phyloP scores from a whole-genome alignment of 2,113 vertebrate genomes.

The Dermatemys mawii region DNA sequence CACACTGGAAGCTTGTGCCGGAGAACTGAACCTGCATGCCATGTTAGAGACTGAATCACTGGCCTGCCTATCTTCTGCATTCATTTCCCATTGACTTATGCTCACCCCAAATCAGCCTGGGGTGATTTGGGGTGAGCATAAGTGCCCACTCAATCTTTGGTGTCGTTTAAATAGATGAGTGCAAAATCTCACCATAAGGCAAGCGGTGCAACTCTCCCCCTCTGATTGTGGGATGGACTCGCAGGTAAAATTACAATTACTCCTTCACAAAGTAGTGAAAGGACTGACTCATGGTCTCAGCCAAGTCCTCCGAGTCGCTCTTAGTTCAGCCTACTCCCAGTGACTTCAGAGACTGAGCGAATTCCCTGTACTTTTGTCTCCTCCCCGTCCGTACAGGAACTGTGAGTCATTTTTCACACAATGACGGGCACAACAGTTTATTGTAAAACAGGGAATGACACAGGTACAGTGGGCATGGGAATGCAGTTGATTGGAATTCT shows the following conservation, averaged over 20 bases:
- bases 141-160: accelerated
- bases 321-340: slow-evolving; percentile 10
- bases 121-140: too few species aligned
- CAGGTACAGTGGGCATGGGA: slow-evolving; percentile 70
- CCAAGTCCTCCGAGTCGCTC: neutral
- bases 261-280: neutral
- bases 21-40: neutral
- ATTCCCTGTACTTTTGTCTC: slow-evolving; percentile 54
- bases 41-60: accelerated
- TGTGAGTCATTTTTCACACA: slow-evolving; percentile 76
- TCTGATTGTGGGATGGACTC: neutral
- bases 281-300: neutral
- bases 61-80: accelerated
- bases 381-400: slow-evolving; percentile 69
- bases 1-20: neutral
- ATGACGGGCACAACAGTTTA: slow-evolving; percentile 70
- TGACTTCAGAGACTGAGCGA: slow-evolving; percentile 54
- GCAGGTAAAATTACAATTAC: neutral
- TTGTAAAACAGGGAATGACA: slow-evolving; percentile 73
- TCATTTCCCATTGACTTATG: neutral
- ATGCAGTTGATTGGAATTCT: slow-evolving; percentile 57
- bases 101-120: accelerated
- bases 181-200: neutral
- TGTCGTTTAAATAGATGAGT: neutral
- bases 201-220: accelerated